These are phyloP conservation scores for Sparidentex hasta DNA, from an alignment of 2,797 vertebrate genomes.

Conservation along the genomic window DNA sequence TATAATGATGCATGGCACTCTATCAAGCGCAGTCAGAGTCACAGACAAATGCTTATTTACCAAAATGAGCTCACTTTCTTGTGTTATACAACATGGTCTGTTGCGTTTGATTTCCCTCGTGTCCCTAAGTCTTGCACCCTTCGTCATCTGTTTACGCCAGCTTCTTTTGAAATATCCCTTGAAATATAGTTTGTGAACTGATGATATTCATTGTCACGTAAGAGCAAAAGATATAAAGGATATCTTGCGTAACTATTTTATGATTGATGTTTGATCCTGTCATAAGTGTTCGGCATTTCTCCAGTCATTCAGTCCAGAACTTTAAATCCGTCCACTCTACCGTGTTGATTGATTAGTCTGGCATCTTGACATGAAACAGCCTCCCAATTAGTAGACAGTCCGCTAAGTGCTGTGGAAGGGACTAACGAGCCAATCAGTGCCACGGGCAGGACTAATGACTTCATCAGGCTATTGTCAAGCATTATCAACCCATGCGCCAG, in stretches of 20 bases:
- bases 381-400: too few species aligned
- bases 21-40: conserved; percentile 32
- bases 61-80: conserved; percentile 55
- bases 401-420: too few species aligned
- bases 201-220: conserved; percentile 17
- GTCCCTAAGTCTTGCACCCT: conserved; percentile 7
- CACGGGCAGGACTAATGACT: too few species aligned
- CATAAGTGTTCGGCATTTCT: background rate
- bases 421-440: too few species aligned
- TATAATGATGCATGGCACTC: conserved; percentile 39
- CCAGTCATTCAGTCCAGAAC: too few species aligned
- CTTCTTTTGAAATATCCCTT: conserved; percentile 26
- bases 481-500: too few species aligned
- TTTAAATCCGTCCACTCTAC: too few species aligned
- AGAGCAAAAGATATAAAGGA: background rate
- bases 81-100: conserved; percentile 48
- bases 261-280: background rate
- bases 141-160: conserved; percentile 38
- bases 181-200: conserved; percentile 22
- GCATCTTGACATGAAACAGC: too few species aligned
- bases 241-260: background rate
- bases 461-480: too few species aligned
- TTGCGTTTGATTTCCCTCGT: conserved; percentile 42
- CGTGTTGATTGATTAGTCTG: too few species aligned
- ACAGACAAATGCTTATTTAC: conserved; percentile 54